These are phyloP conservation scores for Tetrapedia diversipes DNA, from an alignment of 2,888 invertebrate genomes.

Conservation along the genomic window DNA sequence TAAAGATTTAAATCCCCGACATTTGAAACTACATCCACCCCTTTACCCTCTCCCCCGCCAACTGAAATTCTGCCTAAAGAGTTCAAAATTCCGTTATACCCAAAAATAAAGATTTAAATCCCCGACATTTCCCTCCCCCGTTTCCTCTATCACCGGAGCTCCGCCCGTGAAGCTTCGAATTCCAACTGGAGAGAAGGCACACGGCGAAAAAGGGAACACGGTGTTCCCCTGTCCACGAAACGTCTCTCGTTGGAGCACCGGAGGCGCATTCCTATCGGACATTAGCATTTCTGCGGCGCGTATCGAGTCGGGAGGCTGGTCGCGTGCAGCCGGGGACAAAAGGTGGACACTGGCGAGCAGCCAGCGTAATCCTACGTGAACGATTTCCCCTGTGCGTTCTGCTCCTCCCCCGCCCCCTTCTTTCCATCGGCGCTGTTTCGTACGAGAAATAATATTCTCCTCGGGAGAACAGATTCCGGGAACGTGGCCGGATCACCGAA, in stretches of 20 bases:
- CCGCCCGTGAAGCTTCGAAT: neutral
- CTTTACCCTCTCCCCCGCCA: no score
- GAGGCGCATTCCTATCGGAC: conserved; percentile 44
- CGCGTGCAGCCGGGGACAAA: conserved; percentile 54
- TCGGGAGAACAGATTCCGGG: conserved; percentile 46
- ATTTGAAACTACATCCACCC: no score
- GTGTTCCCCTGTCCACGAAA: neutral
- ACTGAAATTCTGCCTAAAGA: no score
- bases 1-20: no score
- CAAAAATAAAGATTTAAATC: no score
- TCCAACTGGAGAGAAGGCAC: neutral
- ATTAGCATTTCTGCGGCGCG: conserved; percentile 49
- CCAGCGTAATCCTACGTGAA: conserved; percentile 47
- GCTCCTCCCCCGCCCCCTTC: neutral
- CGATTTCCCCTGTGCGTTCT: no score
- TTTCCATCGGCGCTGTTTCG: neutral
- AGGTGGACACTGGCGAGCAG: conserved; percentile 49
- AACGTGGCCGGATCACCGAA: conserved; percentile 65
- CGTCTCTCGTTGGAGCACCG: conserved; percentile 4
- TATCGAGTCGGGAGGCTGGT: conserved; percentile 55
- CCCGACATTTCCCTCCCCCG: no score
- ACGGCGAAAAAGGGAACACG: neutral
- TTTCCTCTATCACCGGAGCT: neutral
- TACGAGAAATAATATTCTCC: conserved; percentile 57
- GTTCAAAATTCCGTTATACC: no score